phyloP scores from a whole-genome alignment of 2,113 vertebrate genomes.

The Hypomesus transpacificus region DNA sequence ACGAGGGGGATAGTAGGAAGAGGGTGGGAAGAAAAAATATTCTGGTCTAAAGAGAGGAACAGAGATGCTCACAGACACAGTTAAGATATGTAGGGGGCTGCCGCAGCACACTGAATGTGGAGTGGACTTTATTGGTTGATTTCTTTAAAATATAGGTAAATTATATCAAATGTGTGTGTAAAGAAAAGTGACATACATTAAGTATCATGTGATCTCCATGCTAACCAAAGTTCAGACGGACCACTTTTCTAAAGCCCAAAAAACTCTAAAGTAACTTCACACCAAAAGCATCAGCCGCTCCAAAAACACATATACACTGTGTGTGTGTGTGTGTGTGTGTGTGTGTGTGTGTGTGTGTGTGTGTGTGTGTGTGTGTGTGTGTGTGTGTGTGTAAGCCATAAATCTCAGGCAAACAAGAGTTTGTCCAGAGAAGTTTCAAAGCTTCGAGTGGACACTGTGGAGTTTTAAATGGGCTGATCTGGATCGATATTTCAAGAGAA shows the following conservation, averaged over 20 bases:
- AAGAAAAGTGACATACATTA: too few relatives aligned
- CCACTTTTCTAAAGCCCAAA: too few relatives aligned
- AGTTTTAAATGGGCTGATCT: constrained; percentile 41
- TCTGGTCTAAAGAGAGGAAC: constrained; percentile 30
- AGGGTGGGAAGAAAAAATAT: constrained; percentile 11
- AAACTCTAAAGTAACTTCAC: constrained; percentile 39
- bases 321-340: constrained; percentile 11
- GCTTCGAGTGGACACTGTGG: constrained; percentile 46
- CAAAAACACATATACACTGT: constrained; percentile 19
- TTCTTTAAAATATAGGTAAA: not conserved
- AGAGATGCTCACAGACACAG: constrained; percentile 4
- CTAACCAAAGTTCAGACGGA: too few relatives aligned
- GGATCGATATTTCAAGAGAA: constrained; percentile 32
- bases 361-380: constrained; percentile 11
- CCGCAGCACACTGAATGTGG: not conserved
- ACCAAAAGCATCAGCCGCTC: constrained; percentile 38
- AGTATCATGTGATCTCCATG: too few relatives aligned
- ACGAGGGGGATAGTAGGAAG: not conserved
- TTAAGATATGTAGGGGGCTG: not conserved
- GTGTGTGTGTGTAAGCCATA: too few relatives aligned
- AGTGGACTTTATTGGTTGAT: not conserved
- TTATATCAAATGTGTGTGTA: not conserved
- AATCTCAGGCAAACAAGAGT: not conserved
- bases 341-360: constrained; percentile 14
- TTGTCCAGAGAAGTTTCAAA: constrained; percentile 24